phyloP scores from a whole-genome alignment of 2,888 invertebrate genomes.

The Sesia bembeciformis region DNA sequence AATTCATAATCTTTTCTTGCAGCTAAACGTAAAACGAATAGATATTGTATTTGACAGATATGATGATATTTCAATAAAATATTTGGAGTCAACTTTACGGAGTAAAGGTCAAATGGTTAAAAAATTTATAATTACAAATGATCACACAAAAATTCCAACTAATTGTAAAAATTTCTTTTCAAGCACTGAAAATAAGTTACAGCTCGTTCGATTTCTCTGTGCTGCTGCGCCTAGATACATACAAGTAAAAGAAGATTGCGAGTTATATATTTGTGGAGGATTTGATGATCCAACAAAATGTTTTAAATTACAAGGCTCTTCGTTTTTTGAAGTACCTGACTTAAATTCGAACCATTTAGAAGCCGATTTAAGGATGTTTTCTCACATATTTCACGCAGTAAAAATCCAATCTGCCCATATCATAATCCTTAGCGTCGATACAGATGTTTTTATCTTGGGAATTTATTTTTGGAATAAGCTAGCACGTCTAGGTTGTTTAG shows the following conservation, averaged over 20 bases:
- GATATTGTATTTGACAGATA: constrained; percentile 2
- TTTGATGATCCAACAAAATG: constrained; percentile 6
- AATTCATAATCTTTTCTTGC: constrained; percentile 5
- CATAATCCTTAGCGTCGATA: constrained; percentile 14
- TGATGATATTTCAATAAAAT: constrained; percentile 1
- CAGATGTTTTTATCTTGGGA: no score
- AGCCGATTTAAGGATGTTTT: constrained; percentile 9
- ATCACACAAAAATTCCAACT: constrained; percentile 14
- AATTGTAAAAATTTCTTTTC: constrained; percentile 1
- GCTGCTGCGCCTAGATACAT: constrained; percentile 8
- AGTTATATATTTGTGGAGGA: constrained; percentile 7
- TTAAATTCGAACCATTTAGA: constrained; percentile 13
- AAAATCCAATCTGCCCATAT: constrained; percentile 11
- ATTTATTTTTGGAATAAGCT: no score
- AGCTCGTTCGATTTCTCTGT: constrained; percentile 16
- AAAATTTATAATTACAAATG: constrained; percentile 11
- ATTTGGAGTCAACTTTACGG: constrained; percentile 14
- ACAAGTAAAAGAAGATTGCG: constrained; percentile 10
- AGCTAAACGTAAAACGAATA: constrained; percentile 1
- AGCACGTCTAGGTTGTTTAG: no score
- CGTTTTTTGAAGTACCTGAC: constrained; percentile 14
- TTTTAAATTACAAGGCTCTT: constrained; percentile 13
- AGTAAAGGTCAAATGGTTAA: constrained; percentile 10
- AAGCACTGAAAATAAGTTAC: constrained; percentile 13
- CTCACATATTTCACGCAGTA: constrained; percentile 8